These are phyloP conservation scores for Scyliorhinus canicula DNA, from an alignment of 2,797 vertebrate species.

Conservation along the genomic window DNA sequence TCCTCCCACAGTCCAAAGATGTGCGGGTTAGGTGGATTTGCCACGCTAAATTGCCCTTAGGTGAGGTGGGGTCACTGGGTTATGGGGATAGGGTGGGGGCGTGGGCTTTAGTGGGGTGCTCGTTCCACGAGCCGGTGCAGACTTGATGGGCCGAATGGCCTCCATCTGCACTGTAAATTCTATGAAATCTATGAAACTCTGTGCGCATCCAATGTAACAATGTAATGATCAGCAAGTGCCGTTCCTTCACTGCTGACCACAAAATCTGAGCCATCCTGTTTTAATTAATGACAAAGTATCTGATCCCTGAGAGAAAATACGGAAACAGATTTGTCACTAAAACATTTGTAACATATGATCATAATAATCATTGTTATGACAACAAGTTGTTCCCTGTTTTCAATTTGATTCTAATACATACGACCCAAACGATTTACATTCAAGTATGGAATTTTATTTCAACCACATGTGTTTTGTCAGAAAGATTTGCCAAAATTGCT, in stretches of 20 bases:
- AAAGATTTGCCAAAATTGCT: neutral
- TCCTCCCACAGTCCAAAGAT: too few species aligned
- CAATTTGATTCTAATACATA: neutral
- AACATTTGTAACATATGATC: neutral
- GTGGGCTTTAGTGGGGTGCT: too few species aligned
- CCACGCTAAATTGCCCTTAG: too few species aligned
- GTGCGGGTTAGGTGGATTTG: too few species aligned
- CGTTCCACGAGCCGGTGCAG: too few species aligned
- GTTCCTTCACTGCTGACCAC: neutral
- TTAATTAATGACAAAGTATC: neutral
- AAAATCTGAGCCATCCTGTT: neutral
- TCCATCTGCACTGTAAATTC: too few species aligned
- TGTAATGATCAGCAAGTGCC: neutral
- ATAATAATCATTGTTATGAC: neutral
- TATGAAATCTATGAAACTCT: too few species aligned
- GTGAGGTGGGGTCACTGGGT: too few species aligned
- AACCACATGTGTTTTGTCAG: slow-evolving; percentile 2
- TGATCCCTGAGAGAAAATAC: neutral
- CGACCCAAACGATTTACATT: neutral
- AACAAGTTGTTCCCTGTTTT: neutral
- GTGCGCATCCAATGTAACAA: neutral
- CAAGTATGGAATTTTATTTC: neutral
- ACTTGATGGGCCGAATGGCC: too few species aligned
- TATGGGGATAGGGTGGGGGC: too few species aligned
- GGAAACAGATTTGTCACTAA: neutral